Evolutionary conservation across 2,113 vertebrate species (phyloP), one percentile per base, ranked within the genome.

Genomic region (Laterallus jamaicensis): DNA sequence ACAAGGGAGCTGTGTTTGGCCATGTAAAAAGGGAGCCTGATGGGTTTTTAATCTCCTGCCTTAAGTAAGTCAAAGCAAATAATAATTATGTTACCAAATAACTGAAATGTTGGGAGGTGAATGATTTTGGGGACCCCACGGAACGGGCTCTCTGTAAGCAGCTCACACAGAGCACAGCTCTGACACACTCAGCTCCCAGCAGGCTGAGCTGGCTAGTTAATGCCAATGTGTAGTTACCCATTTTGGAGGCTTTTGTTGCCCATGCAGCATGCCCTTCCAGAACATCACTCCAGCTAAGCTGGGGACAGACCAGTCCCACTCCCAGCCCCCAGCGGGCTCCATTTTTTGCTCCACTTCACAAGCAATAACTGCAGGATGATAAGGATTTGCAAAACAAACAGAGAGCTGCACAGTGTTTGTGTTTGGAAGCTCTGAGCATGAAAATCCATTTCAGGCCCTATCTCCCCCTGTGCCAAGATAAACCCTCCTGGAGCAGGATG

Each of bases 371-470:
- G 86, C 17, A 54, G 93, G 82, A 89, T 63, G 95, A 95, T 96
- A 93, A 97, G 94, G 96, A 95, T 97, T 97, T 97, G 88, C 96
- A 95, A 97, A 98, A 97, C 95, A 97, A 97, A 97, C 93, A 94
- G 69, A 66, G 76, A 94, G 86, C 94, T 92, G 82, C 93, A 86
- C 19, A 69, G 70, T 6, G 82, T 78, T 96, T 94, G 88, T 95
- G 96, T 96, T 96, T 88, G 93, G 95, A 92, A 97, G 94, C 94
- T 86, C 76, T 42, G 94, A 97, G 97, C 97, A 95, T 96, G 95
- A 97, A 98, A 98, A 98, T 96, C 96, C 95, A 96, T 97, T 97
- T 97, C 95, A 92, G 91, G 88, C 88, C 93, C 96, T 92, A 84
- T 94, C 95, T 97, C 82, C 82, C 94, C 96, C 88, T 81, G 92